Evolutionary conservation across 2,113 vertebrate species (phyloP).

Genomic region (Corydoras sp.): DNA sequence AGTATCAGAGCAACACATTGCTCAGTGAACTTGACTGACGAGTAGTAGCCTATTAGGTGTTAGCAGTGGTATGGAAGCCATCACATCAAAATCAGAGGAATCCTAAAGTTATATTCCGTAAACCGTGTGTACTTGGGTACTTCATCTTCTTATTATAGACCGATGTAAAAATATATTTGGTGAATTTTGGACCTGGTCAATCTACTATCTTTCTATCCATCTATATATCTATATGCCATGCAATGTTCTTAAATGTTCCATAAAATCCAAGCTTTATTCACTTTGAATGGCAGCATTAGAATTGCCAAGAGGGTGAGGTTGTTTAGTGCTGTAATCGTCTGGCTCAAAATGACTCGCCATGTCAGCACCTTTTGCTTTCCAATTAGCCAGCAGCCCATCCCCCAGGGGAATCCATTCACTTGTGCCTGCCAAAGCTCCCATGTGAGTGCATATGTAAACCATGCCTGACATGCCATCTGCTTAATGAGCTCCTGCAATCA

Average conservation of each 20-base stretch:
- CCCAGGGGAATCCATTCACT: constrained; percentile 29
- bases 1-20: constrained; percentile 34
- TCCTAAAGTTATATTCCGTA: no score
- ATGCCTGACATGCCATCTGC: constrained; percentile 27
- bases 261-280: background rate
- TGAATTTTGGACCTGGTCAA: no score
- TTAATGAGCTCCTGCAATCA: constrained; percentile 28
- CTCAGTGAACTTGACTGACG: constrained; percentile 30
- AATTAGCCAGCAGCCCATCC: constrained; percentile 31
- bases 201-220: no score
- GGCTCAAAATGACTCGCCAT: constrained; percentile 28
- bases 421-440: constrained; percentile 35
- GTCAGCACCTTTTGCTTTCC: constrained; percentile 36
- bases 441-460: constrained; percentile 32
- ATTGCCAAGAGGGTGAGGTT: constrained; percentile 11
- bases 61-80: constrained; percentile 16
- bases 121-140: no score
- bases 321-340: constrained; percentile 21
- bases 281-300: constrained; percentile 14
- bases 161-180: no score
- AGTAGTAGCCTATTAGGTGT: constrained; percentile 13
- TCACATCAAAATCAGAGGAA: background rate
- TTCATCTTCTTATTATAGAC: no score
- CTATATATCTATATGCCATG: no score
- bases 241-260: no score